These are phyloP conservation scores for Verasper variegatus DNA, from an alignment of 2,113 vertebrate species.

Conservation along the genomic window DNA sequence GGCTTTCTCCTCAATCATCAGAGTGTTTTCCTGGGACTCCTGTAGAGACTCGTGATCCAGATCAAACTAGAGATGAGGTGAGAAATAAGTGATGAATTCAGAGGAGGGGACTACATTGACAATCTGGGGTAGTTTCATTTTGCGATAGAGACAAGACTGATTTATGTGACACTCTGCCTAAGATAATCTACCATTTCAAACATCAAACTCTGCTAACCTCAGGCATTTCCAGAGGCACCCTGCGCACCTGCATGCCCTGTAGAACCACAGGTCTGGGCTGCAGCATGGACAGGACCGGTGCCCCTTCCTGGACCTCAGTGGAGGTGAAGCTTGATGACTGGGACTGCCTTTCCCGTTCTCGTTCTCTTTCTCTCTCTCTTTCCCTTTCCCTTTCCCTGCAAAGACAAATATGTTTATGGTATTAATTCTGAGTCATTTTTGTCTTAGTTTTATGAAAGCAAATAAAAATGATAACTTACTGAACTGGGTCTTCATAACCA, in stretches of 20 bases:
- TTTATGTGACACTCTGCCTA: background rate
- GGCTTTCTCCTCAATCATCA: constrained; percentile 90
- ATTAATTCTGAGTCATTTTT: background rate
- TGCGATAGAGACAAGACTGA: background rate
- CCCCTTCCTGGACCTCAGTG: constrained; percentile 87
- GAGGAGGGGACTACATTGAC: background rate
- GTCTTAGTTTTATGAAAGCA: background rate
- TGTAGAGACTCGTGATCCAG: constrained; percentile 92
- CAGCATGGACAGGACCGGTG: constrained; percentile 84
- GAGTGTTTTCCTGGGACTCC: constrained; percentile 92
- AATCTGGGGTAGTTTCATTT: background rate
- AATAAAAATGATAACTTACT: constrained; percentile 74
- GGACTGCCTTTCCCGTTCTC: constrained; percentile 88
- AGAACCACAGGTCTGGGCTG: constrained; percentile 88
- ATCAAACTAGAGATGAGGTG: constrained; percentile 82
- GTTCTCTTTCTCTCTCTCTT: constrained; percentile 61
- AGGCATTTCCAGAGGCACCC: constrained; percentile 89
- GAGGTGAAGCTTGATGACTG: constrained; percentile 94
- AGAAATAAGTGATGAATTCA: background rate
- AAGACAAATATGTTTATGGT: background rate
- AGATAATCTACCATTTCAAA: constrained; percentile 10
- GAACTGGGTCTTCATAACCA: constrained; percentile 90
- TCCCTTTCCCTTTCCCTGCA: constrained; percentile 87
- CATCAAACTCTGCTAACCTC: constrained; percentile 66
- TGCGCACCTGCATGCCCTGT: constrained; percentile 93